Conservation (phyloP, 2,797 vertebrate species). For the Acestrorhynchus altus region DNA sequence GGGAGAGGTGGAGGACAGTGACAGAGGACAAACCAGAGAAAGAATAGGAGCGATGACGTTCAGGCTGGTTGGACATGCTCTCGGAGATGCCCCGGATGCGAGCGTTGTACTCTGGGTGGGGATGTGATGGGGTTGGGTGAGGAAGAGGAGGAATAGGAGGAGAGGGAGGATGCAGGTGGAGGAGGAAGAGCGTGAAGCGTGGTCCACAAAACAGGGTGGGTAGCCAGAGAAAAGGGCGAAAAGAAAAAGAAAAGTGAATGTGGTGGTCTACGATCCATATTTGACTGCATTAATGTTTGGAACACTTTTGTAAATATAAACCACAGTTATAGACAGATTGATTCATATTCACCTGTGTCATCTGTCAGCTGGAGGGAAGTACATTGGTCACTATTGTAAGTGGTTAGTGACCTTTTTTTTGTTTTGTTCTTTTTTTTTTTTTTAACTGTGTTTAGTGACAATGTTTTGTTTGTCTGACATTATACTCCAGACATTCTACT, state of each 20-base stretch:
- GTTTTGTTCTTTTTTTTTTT: not conserved
- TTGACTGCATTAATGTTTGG: not conserved
- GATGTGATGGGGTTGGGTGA: constrained; percentile 47
- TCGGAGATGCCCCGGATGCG: constrained; percentile 81
- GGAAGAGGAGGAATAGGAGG: constrained; percentile 71
- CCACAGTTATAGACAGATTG: not conserved
- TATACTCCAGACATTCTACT: not conserved
- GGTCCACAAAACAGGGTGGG: constrained; percentile 57
- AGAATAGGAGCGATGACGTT: constrained; percentile 90
- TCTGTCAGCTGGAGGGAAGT: constrained; percentile 10
- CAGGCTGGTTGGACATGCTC: constrained; percentile 77
- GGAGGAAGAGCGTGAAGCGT: constrained; percentile 50
- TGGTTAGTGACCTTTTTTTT: too few relatives aligned
- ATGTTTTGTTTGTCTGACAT: too few relatives aligned
- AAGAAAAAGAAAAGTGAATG: constrained; percentile 26
- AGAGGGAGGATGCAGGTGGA: constrained; percentile 60
- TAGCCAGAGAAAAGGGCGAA: constrained; percentile 51
- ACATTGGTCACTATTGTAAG: constrained; percentile 5
- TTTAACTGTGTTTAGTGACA: not conserved
- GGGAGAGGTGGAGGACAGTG: constrained; percentile 47
- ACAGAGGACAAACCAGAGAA: constrained; percentile 88
- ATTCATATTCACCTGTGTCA: constrained; percentile 3
- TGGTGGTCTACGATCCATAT: not conserved
- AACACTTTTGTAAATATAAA: not conserved
- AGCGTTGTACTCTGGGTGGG: constrained; percentile 82